Evolutionary conservation across 2,797 vertebrate species (phyloP).

Genomic region (Acridotheres tristis): DNA sequence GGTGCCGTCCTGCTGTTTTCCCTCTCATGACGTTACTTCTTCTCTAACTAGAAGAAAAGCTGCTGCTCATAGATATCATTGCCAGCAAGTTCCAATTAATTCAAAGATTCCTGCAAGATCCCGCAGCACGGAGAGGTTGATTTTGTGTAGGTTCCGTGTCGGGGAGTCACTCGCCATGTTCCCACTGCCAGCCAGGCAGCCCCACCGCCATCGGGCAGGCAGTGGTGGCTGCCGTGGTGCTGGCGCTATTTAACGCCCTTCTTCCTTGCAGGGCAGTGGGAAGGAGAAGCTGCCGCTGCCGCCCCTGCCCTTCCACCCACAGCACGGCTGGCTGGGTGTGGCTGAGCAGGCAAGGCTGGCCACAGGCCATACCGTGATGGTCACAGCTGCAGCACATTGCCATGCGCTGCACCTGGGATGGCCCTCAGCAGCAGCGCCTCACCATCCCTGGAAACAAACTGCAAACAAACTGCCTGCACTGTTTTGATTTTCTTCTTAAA

Average conservation of each 20-base stretch:
- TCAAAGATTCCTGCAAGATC: not conserved
- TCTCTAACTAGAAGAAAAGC: not conserved
- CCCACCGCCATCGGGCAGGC: too few species aligned
- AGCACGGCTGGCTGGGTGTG: not conserved
- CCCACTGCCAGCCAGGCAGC: too few species aligned
- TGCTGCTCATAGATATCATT: too few species aligned
- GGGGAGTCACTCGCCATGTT: not conserved
- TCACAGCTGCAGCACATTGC: too few species aligned
- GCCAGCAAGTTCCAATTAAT: not conserved
- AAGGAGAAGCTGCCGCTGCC: not conserved
- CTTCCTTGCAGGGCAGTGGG: not conserved
- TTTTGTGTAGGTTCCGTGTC: rapidly evolving
- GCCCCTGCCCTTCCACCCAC: not conserved
- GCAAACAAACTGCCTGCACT: too few species aligned
- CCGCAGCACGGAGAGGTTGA: rapidly evolving
- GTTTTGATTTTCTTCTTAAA: not conserved
- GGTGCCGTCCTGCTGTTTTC: not conserved
- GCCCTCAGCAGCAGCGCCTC: too few species aligned
- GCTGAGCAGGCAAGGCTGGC: not conserved
- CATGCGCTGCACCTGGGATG: too few species aligned
- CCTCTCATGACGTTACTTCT: not conserved
- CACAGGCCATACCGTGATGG: too few species aligned
- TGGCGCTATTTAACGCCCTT: too few species aligned
- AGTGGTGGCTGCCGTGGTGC: not conserved
- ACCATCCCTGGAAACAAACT: too few species aligned